Percentiles rank a stretch among this genome's conserved stretches.
Conservation (phyloP, 1,140 invertebrate species). For the Cherax quadricarinatus region DNA sequence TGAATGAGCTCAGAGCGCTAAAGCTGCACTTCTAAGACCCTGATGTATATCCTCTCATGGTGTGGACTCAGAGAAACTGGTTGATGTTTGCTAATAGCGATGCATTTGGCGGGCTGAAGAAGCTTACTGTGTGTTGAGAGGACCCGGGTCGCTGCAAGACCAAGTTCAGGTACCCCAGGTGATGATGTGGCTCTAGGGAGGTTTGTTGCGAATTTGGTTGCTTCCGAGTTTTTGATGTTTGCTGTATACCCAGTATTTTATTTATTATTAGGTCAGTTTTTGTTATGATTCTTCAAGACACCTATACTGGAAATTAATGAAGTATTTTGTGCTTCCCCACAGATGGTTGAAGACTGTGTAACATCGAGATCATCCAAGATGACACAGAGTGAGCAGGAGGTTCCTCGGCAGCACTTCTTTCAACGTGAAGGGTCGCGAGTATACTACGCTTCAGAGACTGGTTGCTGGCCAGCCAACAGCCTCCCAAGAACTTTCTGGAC, state of each 20-base stretch:
- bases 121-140: neutral
- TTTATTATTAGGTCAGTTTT: no score
- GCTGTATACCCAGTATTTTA: no score
- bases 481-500: slow-evolving; percentile 48
- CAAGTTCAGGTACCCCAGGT: no score
- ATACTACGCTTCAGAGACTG: slow-evolving; percentile 56
- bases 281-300: no score
- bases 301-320: neutral
- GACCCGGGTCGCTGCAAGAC: neutral
- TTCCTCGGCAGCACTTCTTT: slow-evolving; percentile 20
- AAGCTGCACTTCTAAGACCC: neutral
- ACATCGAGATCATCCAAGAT: neutral
- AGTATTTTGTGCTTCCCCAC: neutral
- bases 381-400: slow-evolving; percentile 17
- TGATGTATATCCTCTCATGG: neutral
- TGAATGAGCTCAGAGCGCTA: neutral
- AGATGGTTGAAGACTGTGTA: neutral
- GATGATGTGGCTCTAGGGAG: neutral
- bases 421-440: slow-evolving; percentile 48
- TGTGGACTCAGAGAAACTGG: neutral
- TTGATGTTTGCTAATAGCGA: neutral
- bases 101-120: neutral
- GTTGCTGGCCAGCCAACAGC: slow-evolving; percentile 61
- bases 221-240: no score
- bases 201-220: neutral